phyloP scores from a whole-genome alignment of 2,888 invertebrate species.

The Plagodis pulveraria region DNA sequence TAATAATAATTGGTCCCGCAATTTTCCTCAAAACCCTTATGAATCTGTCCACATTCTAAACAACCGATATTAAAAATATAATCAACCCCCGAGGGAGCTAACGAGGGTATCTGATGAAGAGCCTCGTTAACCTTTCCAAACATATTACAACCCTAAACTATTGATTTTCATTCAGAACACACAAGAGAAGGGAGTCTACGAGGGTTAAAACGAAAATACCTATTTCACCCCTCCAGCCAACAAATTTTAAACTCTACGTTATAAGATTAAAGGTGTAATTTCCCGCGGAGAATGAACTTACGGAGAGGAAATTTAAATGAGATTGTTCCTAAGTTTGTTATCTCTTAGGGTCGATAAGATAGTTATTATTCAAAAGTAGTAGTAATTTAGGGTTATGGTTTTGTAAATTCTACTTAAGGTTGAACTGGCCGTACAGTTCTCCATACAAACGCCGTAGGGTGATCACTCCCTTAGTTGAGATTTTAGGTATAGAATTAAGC shows the following conservation, averaged over 20 bases:
- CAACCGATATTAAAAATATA: not conserved
- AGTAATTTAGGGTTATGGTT: conserved; percentile 4
- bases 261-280: not conserved
- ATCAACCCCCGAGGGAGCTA: not conserved
- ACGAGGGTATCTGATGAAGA: conserved; percentile 15
- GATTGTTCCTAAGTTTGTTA: conserved; percentile 52
- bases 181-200: conserved; percentile 24
- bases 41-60: too few relatives aligned
- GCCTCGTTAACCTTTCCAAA: conserved; percentile 32
- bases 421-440: too few relatives aligned
- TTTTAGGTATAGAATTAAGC: too few relatives aligned
- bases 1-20: too few relatives aligned
- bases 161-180: conserved; percentile 28
- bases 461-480: too few relatives aligned
- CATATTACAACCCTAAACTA: conserved; percentile 28
- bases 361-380: conserved; percentile 27
- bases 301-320: conserved; percentile 48
- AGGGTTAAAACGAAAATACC: conserved; percentile 11
- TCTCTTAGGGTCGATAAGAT: conserved; percentile 28
- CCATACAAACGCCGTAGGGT: too few relatives aligned
- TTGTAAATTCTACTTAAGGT: not conserved
- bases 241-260: conserved; percentile 6
- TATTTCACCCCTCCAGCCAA: not conserved
- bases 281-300: not conserved
- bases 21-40: too few relatives aligned